Evolutionary conservation across 2,797 vertebrate species (phyloP).

Genomic region (Microctenopoma steveboyesi): DNA sequence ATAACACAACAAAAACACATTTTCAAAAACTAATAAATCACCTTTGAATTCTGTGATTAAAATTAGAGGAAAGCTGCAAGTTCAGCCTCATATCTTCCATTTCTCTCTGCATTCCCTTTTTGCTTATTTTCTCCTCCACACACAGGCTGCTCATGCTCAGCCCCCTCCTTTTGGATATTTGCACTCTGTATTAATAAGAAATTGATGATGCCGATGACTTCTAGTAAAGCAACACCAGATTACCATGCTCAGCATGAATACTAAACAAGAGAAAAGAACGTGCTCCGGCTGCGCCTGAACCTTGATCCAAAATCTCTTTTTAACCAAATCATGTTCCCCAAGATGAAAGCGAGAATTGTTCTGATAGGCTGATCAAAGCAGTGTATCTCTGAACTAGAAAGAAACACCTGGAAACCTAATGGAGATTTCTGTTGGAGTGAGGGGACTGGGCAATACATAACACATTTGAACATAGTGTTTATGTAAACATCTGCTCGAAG

Average conservation of each 20-base stretch:
- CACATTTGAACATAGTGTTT: conserved; percentile 79
- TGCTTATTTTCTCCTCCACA: conserved; percentile 19
- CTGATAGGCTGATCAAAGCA: conserved; percentile 83
- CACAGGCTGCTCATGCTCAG: conserved; percentile 40
- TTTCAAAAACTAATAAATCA: conserved; percentile 17
- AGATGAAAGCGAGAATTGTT: conserved; percentile 83
- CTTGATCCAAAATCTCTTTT: conserved; percentile 79
- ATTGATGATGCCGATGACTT: conserved; percentile 80
- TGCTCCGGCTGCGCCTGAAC: conserved; percentile 70
- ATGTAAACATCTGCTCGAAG: conserved; percentile 81
- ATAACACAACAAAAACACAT: conserved; percentile 22
- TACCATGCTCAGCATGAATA: conserved; percentile 76
- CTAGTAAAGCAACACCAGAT: conserved; percentile 76
- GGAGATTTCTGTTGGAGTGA: conserved; percentile 72
- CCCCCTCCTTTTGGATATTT: conserved; percentile 62
- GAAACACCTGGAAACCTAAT: conserved; percentile 82
- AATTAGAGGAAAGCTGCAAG: conserved; percentile 30
- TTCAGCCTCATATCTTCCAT: conserved; percentile 36
- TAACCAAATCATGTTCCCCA: conserved; percentile 73
- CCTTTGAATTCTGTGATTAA: conserved; percentile 23
- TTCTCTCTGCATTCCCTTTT: conserved; percentile 17
- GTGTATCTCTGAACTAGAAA: conserved; percentile 72
- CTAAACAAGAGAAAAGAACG: conserved; percentile 70
- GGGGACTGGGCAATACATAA: conserved; percentile 77
- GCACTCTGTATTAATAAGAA: conserved; percentile 75